Percentiles rank a stretch among this genome's conserved stretches.
phyloP scores from a whole-genome alignment of 2,888 invertebrate species.

The Pherbina coryleti region DNA sequence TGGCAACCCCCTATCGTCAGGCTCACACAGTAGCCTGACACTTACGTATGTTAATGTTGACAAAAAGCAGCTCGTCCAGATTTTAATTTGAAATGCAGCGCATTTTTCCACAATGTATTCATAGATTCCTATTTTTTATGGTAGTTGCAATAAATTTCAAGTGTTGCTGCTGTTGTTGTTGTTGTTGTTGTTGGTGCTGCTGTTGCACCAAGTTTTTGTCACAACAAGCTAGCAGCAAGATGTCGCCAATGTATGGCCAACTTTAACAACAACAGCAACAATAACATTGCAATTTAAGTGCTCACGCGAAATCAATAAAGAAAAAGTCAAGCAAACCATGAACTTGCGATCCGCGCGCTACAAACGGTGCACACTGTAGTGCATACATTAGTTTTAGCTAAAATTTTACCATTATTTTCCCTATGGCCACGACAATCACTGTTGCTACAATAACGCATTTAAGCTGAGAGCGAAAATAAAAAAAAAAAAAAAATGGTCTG shows the following conservation, averaged over 20 bases:
- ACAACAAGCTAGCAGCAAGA: constrained; percentile 35
- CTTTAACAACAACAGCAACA: not conserved
- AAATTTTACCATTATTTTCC: too few species aligned
- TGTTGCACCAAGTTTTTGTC: constrained; percentile 29
- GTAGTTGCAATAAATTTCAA: constrained; percentile 39
- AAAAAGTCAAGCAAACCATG: not conserved
- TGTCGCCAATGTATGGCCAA: constrained; percentile 16
- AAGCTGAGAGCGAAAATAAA: too few species aligned
- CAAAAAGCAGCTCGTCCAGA: constrained; percentile 52
- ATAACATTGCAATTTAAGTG: not conserved
- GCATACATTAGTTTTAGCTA: not conserved
- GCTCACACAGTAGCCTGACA: constrained; percentile 59
- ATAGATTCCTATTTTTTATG: constrained; percentile 34
- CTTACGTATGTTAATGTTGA: constrained; percentile 66
- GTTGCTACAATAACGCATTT: too few species aligned
- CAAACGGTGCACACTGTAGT: constrained; percentile 8
- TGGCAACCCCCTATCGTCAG: not conserved
- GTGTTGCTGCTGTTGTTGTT: constrained; percentile 14
- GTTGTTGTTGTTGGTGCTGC: constrained; percentile 6
- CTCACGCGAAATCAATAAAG: constrained; percentile 24
- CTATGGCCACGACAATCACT: too few species aligned
- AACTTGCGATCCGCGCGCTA: not conserved
- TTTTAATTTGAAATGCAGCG: constrained; percentile 44
- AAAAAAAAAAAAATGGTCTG: not conserved
- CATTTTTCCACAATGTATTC: constrained; percentile 40